phyloP scores from a whole-genome alignment of 2,888 invertebrate genomes.

The Calliopum simillimum region DNA sequence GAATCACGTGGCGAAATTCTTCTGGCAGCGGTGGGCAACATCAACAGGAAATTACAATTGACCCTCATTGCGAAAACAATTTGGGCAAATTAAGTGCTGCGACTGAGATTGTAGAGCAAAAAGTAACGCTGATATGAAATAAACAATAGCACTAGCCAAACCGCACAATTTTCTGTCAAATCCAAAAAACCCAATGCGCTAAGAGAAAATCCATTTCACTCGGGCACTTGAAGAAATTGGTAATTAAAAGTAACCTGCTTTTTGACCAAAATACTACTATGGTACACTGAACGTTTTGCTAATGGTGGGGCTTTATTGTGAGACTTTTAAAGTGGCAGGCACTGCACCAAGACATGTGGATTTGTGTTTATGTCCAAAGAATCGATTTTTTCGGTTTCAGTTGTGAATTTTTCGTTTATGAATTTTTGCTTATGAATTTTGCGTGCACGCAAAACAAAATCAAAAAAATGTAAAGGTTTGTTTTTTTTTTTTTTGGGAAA shows the following conservation, averaged over 20 bases:
- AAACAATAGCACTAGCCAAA: neutral
- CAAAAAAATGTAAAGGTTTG: neutral
- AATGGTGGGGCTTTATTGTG: too few relatives aligned
- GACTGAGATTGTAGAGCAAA: neutral
- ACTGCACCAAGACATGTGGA: too few relatives aligned
- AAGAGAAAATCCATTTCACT: neutral
- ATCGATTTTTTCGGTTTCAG: neutral
- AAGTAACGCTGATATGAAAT: neutral
- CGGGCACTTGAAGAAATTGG: neutral
- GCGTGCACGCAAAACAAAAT: slow-evolving; percentile 5
- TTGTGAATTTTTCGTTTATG: neutral
- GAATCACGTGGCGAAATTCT: too few relatives aligned
- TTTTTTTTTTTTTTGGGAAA: neutral
- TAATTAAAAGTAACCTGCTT: slow-evolving; percentile 12
- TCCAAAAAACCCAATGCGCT: neutral
- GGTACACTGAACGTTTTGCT: neutral
- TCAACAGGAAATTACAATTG: slow-evolving; percentile 12
- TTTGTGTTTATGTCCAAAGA: neutral
- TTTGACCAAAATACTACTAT: too few relatives aligned
- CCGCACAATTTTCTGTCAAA: neutral
- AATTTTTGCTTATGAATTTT: neutral
- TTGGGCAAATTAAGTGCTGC: slow-evolving; percentile 4
- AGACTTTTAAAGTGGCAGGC: neutral
- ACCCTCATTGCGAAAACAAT: slow-evolving; percentile 18
- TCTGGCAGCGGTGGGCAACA: too few relatives aligned